phyloP scores from a whole-genome alignment of 2,888 invertebrate species.

The Agrochola litura region DNA sequence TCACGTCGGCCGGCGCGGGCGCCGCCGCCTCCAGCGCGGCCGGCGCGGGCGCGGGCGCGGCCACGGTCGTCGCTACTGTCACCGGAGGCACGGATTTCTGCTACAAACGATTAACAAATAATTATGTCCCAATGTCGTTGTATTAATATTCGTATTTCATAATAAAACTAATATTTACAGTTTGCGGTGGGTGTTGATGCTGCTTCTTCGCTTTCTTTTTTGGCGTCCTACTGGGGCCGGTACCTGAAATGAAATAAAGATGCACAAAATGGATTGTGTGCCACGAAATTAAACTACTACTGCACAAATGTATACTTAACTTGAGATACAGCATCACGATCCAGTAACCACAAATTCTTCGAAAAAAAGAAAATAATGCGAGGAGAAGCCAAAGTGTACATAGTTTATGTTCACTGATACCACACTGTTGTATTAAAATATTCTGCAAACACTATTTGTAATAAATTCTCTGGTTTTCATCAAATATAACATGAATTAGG shows the following conservation, averaged over 20 bases:
- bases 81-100: conserved; percentile 75
- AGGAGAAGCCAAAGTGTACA: conserved; percentile 63
- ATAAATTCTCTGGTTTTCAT: neutral
- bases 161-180: conserved; percentile 84
- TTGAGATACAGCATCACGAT: conserved; percentile 54
- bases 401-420: conserved; percentile 66
- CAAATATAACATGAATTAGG: conserved; percentile 14
- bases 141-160: neutral
- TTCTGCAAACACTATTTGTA: conserved; percentile 4
- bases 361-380: conserved; percentile 25
- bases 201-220: conserved; percentile 88
- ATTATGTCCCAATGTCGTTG: conserved; percentile 13
- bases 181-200: conserved; percentile 76
- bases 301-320: conserved; percentile 66
- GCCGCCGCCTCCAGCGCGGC: conserved; percentile 26
- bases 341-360: conserved; percentile 44
- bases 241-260: conserved; percentile 77
- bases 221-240: conserved; percentile 82
- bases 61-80: conserved; percentile 55
- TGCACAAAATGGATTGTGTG: conserved; percentile 43
- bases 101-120: conserved; percentile 42
- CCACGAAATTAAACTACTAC: conserved; percentile 29
- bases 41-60: conserved; percentile 43
- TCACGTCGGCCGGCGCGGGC: conserved; percentile 23
- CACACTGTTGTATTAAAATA: conserved; percentile 25